Base-by-base conservation (phyloP, 2,113 vertebrate genomes). In the Petroica traversi region DNA sequence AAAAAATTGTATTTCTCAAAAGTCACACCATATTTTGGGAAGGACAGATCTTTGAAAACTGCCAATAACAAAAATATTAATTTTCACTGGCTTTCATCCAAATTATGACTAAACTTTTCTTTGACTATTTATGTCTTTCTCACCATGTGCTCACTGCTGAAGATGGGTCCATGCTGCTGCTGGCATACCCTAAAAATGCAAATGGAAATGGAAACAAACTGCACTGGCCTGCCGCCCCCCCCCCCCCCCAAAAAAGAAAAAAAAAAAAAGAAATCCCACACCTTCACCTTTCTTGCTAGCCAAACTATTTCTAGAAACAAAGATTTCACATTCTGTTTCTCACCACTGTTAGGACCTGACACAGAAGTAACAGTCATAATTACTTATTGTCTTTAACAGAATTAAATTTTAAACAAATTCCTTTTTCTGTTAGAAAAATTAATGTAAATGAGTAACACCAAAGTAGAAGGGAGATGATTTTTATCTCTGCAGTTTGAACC, bases 211-310 rank as follows among this genome's bases (percentile, higher is more conserved):
- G 10, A 31, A 25, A 29, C 19, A 40, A 34, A 54, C 3, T 12
- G 2, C 25, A 48, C 14, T 34, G 18, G 6, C 20, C 7, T 6
- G 11, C 7, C 5, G 11, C 4, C 5, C 5, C 11, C 10, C 7
- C 6, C 11, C 3, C 6, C 8, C 2, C 3, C 6, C 8, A 1
- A 33, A n/a, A 40, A 26, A 8, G 45, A 28, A 29, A 6, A 19
- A 33, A 16, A 17, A 34, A 29, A 33, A 33, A 45, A 19, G 12
- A 38, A 14, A 2, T 1, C 10, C 6, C 9, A 5, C 6, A 40
- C 5, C 5, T 74, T 66, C 36, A 63, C 6, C 6, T 74, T 71
- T 73, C 34, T 25, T 48, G 9, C 7, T 40, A 80, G 58, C 22
- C 76, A 43, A 69, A 71, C 13, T 34, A 17, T 40, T 1, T 26